Conservation (phyloP, 2,113 vertebrate genomes). For the Gallinago paraguaiae region DNA sequence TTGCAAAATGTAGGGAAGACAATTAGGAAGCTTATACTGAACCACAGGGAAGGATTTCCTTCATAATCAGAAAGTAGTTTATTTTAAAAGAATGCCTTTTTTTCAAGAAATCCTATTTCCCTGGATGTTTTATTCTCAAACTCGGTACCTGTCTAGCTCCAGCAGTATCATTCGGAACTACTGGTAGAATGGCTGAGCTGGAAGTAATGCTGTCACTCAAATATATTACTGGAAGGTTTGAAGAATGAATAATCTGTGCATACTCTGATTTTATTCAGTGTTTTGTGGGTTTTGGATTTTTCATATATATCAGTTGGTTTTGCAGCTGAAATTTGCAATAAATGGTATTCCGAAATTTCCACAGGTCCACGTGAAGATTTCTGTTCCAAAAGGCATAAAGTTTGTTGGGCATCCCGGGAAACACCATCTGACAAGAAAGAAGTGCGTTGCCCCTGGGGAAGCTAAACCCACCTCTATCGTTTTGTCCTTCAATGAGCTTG, state of each 20-base stretch:
- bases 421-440: slow-evolving; percentile 88
- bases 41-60: not conserved
- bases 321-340: not conserved
- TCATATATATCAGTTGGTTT: fast-evolving
- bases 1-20: not conserved
- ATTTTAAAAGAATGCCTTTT: not conserved
- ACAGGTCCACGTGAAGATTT: slow-evolving; percentile 90
- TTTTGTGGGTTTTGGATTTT: not conserved
- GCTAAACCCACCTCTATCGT: slow-evolving; percentile 87
- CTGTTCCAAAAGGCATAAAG: slow-evolving; percentile 87
- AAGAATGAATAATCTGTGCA: not conserved
- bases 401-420: slow-evolving; percentile 91
- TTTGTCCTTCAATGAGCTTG: slow-evolving; percentile 86
- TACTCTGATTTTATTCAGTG: not conserved
- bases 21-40: not conserved
- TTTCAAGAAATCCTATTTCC: not conserved
- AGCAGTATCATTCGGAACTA: not conserved
- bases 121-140: not conserved
- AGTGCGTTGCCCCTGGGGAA: slow-evolving; percentile 84
- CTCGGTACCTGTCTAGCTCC: not conserved
- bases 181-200: not conserved
- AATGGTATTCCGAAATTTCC: not conserved
- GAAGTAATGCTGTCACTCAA: not conserved
- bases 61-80: not conserved
- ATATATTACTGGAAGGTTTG: not conserved